Percentiles rank a stretch among this genome's conserved stretches.
Evolutionary conservation across 2,113 vertebrate species (phyloP).

Genomic region (Micronycteris hirsuta): DNA sequence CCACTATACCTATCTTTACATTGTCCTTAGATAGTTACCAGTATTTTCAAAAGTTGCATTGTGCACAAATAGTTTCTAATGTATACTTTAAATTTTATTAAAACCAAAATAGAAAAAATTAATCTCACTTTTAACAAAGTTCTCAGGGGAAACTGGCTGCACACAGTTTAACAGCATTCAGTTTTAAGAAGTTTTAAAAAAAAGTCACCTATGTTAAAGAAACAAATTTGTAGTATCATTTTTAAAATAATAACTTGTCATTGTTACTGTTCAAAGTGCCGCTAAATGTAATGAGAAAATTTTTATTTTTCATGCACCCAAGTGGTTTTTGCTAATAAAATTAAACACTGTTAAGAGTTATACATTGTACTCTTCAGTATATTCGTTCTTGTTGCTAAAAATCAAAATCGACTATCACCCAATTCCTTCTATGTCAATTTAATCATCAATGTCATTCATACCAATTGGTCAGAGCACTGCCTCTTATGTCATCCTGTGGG

Average conservation of each 20-base stretch:
- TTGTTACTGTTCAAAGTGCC: constrained; percentile 21
- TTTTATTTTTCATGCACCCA: constrained; percentile 48
- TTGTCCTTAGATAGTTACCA: background rate
- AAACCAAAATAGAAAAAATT: constrained; percentile 33
- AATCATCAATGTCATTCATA: constrained; percentile 75
- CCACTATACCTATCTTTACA: background rate
- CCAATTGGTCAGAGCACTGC: constrained; percentile 72
- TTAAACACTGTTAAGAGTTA: constrained; percentile 34
- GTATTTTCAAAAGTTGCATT: constrained; percentile 14
- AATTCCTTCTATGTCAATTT: constrained; percentile 76
- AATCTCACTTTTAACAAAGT: constrained; percentile 42
- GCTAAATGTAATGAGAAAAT: constrained; percentile 23
- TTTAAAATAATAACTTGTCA: constrained; percentile 33
- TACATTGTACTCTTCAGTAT: constrained; percentile 70
- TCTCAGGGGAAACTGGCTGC: constrained; percentile 49
- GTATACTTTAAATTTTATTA: constrained; percentile 40
- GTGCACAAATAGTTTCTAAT: background rate
- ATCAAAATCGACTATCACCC: constrained; percentile 74
- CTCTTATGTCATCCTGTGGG: constrained; percentile 71
- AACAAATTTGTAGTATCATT: constrained; percentile 33
- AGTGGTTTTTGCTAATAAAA: constrained; percentile 48
- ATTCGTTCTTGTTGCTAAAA: constrained; percentile 75
- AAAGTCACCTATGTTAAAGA: constrained; percentile 33
- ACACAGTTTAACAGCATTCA: constrained; percentile 48
- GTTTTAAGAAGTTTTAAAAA: background rate